These are phyloP conservation scores for Eremophila alpestris DNA, from an alignment of 2,797 vertebrate genomes.

Conservation along the genomic window DNA sequence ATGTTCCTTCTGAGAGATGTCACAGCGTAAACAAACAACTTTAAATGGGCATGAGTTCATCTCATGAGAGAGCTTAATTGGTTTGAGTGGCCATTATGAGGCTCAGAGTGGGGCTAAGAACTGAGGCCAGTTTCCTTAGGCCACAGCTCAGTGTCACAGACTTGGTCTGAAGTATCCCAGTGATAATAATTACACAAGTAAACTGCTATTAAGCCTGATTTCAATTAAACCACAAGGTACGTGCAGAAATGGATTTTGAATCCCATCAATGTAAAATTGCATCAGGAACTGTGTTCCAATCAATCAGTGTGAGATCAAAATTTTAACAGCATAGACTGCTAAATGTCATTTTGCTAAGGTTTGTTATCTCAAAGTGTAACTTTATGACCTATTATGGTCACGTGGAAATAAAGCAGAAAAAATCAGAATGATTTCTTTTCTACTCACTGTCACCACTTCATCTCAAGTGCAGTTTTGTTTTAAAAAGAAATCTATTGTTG, in stretches of 20 bases:
- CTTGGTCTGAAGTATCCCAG: not conserved
- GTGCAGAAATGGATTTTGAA: not conserved
- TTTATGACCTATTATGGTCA: not conserved
- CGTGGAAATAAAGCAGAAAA: not conserved
- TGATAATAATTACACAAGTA: not conserved
- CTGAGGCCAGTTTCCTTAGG: not conserved
- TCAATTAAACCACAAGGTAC: not conserved
- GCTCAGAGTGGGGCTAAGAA: not conserved
- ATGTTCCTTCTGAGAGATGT: not conserved
- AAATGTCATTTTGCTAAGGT: not conserved
- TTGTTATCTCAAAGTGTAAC: not conserved
- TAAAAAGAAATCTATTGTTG: not conserved
- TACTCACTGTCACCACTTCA: not conserved
- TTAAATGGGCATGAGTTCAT: not conserved
- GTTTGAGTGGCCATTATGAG: not conserved
- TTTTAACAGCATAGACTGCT: not conserved
- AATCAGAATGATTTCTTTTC: not conserved
- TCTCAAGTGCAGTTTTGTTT: not conserved
- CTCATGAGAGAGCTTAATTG: not conserved
- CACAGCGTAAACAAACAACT: not conserved
- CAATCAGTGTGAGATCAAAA: not conserved
- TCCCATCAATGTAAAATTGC: not conserved
- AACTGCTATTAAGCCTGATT: not conserved
- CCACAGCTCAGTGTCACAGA: not conserved
- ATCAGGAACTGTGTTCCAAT: not conserved